A percentile compares a stretch with the other conserved stretches of the same genome.
Evolutionary conservation across 2,888 invertebrate genomes (phyloP).

Genomic region (Mythimna pallens): DNA sequence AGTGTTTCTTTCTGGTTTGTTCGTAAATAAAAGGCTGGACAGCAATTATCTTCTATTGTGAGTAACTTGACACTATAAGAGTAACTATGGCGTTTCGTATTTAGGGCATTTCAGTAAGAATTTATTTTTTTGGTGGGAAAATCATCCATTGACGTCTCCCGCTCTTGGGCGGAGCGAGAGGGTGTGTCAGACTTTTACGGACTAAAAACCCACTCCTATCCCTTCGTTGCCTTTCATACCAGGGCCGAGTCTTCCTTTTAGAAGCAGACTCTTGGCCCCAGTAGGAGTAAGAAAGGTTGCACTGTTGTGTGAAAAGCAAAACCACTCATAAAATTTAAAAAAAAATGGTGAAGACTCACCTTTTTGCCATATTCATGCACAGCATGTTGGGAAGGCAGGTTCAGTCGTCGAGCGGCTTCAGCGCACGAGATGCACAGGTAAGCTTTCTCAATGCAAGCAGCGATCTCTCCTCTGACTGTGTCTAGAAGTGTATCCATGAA

Average conservation of each 20-base stretch:
- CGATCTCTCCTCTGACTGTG: constrained; percentile 99
- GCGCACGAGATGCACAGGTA: constrained; percentile 96
- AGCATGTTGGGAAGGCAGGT: constrained; percentile 94
- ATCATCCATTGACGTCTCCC: no score
- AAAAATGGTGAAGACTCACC: constrained; percentile 80
- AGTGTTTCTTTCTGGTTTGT: no score
- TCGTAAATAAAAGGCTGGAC: no score
- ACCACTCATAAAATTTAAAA: neutral
- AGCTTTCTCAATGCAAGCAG: constrained; percentile 98
- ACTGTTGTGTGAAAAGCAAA: neutral
- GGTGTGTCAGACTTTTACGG: no score
- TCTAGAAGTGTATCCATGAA: constrained; percentile 99
- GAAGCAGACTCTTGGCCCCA: no score
- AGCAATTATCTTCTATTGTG: no score
- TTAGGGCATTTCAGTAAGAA: neutral
- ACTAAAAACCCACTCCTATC: no score
- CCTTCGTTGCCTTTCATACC: no score
- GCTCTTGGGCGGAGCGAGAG: no score
- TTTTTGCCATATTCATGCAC: constrained; percentile 95
- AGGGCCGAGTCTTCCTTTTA: no score
- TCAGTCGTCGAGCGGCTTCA: constrained; percentile 97
- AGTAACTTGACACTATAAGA: neutral
- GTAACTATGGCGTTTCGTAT: neutral
- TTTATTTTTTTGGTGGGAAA: no score
- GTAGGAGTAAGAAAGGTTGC: neutral